Conservation (phyloP, 2,113 vertebrate genomes). For the Marcusenius ussheri region DNA sequence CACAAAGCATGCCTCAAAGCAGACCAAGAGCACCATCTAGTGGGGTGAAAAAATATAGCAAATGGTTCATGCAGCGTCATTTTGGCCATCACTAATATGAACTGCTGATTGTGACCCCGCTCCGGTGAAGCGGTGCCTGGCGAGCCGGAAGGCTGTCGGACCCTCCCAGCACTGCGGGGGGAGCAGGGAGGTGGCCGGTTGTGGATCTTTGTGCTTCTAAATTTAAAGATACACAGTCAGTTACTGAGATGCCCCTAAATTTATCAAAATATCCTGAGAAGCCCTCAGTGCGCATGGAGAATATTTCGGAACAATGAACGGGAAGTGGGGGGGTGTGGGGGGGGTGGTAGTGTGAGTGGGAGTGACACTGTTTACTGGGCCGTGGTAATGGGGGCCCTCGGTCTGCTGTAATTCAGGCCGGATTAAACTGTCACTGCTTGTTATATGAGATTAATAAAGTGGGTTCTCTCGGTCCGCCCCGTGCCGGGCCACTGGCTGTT, state of each 20-base stretch:
- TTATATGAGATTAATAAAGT: slow-evolving; percentile 7
- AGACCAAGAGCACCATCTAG: background rate
- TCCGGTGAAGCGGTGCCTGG: background rate
- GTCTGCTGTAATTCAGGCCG: background rate
- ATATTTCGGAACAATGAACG: background rate
- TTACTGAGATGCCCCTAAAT: background rate
- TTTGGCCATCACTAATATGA: background rate
- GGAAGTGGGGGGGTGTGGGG: background rate
- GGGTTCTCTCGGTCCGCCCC: background rate
- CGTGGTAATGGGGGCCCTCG: background rate
- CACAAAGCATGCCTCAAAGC: background rate
- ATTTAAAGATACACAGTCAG: background rate
- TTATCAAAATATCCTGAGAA: background rate
- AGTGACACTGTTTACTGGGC: background rate
- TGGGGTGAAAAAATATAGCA: background rate
- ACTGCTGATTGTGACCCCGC: background rate
- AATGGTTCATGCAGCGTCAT: background rate
- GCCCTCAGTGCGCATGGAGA: background rate
- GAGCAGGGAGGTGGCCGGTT: background rate
- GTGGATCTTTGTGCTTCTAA: background rate
- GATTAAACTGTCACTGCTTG: slow-evolving; percentile 14
- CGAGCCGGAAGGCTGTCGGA: background rate
- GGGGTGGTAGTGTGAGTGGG: background rate
- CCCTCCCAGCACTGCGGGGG: background rate
- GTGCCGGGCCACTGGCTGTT: background rate